Base-by-base conservation (phyloP, 2,888 invertebrate species). In the Aphrophora alni region DNA sequence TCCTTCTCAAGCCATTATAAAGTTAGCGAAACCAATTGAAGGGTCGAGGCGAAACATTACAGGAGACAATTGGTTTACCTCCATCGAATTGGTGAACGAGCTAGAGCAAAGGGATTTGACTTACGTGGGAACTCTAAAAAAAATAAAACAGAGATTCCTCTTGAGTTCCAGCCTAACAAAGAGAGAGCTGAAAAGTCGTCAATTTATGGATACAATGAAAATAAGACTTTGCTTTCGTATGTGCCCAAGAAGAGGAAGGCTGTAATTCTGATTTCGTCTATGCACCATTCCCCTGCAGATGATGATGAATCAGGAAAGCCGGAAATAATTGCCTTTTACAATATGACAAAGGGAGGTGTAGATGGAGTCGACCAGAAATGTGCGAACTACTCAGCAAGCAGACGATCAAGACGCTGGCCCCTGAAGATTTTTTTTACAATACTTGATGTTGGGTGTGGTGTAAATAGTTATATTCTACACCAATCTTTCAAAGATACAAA, bases 1-100 rank as follows among this genome's bases (percentile, higher is more conserved):
- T 74, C 86, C 87, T 38, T 86, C 86, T 2, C 86, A 87, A 73
- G 80, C 85, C 24, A 85, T 87, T 14, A 72, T 87, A 80, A 82
- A 85, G 21, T 77, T 87, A 12, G 75, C 82, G 27, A 84, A 86
- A 81, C 84, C 85, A 73, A 81, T 87, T 81, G 76, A 83, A 75
- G 82, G 85, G n/a, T 86, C 85, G 10, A 85, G 86, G 28, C 80
- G 85, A 38, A 87, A 87, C 80, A 83, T 87, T 7, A 87, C 86
- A 25, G 84, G 84, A 17, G 86, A 87, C 74, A 87, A 87, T 82
- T 87, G 87, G 86, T 87, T 86, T 83, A 82, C 85, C 21, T 86
- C 86, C 7, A 83, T 87, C 17, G 84, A 86, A 80, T 77, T 86
- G 68, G 85, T 84, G 38, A 78, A 85, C 25, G 76, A 83, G 74